Evolutionary conservation across 2,888 invertebrate genomes (phyloP).

Genomic region (Habrosyne pyritoides): DNA sequence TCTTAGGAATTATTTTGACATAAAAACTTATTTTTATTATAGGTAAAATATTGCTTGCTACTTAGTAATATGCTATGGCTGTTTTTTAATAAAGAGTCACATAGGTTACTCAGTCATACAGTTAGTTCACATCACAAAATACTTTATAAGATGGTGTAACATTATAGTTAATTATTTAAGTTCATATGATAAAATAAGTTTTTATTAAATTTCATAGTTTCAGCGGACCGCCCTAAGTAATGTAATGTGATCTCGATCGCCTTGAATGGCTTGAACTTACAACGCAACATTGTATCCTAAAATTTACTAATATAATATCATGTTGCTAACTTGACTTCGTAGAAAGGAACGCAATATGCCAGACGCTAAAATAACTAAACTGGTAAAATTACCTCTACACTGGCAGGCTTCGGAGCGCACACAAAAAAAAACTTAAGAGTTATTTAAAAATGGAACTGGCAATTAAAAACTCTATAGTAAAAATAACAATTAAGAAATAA

Average conservation of each 20-base stretch:
- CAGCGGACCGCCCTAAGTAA: too few relatives aligned
- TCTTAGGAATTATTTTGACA: too few relatives aligned
- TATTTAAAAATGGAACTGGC: not conserved
- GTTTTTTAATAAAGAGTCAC: too few relatives aligned
- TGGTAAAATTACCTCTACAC: constrained; percentile 43
- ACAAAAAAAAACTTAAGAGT: not conserved
- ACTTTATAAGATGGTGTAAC: too few relatives aligned
- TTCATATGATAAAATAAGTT: too few relatives aligned
- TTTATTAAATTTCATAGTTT: too few relatives aligned
- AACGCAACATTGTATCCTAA: constrained; percentile 58
- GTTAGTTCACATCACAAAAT: too few relatives aligned
- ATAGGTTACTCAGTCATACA: too few relatives aligned
- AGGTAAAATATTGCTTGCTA: too few relatives aligned
- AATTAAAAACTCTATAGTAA: constrained; percentile 15
- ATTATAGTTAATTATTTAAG: too few relatives aligned
- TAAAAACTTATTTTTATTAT: too few relatives aligned
- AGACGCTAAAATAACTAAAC: constrained; percentile 30
- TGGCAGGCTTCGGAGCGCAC: not conserved
- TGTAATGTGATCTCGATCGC: constrained; percentile 40
- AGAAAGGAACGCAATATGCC: constrained; percentile 56
- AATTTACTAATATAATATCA: constrained; percentile 55
- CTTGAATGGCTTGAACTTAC: constrained; percentile 53
- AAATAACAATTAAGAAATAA: constrained; percentile 19
- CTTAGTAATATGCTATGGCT: too few relatives aligned
- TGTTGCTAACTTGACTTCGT: constrained; percentile 59